A percentile compares a stretch with the other conserved stretches of the same genome.
Conservation (phyloP, 2,797 vertebrate species). For the Enteromius unitaeniatus region DNA sequence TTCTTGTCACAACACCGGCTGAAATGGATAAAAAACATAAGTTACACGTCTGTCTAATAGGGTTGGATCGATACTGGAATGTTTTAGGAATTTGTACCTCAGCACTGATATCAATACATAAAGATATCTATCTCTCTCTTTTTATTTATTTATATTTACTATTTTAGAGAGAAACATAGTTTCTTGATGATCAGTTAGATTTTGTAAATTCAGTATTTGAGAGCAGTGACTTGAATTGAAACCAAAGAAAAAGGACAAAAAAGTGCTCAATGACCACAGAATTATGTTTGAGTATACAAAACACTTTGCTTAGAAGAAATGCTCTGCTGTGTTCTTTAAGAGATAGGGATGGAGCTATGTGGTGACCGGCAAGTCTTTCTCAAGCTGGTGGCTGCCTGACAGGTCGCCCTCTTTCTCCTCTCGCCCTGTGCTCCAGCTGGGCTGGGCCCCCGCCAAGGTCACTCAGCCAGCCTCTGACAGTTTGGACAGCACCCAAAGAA, state of each 20-base stretch:
- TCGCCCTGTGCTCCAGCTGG: slow-evolving; percentile 69
- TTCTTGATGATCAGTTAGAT: not conserved
- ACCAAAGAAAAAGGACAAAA: not conserved
- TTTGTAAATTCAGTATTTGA: slow-evolving; percentile 16
- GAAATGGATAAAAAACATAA: slow-evolving; percentile 34
- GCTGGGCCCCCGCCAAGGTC: slow-evolving; percentile 73
- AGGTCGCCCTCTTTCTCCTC: slow-evolving; percentile 56
- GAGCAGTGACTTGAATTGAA: not conserved
- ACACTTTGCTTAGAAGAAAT: not conserved
- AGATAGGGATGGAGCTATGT: slow-evolving; percentile 15
- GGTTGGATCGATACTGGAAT: slow-evolving; percentile 2
- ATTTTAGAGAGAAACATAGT: not conserved
- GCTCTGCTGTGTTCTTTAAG: slow-evolving; percentile 1
- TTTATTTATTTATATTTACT: not conserved
- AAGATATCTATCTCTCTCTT: not conserved
- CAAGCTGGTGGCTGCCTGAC: slow-evolving; percentile 60
- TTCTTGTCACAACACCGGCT: slow-evolving; percentile 75
- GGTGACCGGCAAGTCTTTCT: slow-evolving; percentile 42
- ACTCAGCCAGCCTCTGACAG: slow-evolving; percentile 68
- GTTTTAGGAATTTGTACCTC: not conserved
- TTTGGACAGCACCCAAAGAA: slow-evolving; percentile 71
- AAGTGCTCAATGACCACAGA: not conserved
- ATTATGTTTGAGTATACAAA: not conserved
- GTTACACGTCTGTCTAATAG: not conserved
- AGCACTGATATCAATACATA: not conserved